Percentiles rank a stretch among this genome's conserved stretches.
phyloP scores from a whole-genome alignment of 1,140 invertebrate genomes.

The Drosophila nasuta region DNA sequence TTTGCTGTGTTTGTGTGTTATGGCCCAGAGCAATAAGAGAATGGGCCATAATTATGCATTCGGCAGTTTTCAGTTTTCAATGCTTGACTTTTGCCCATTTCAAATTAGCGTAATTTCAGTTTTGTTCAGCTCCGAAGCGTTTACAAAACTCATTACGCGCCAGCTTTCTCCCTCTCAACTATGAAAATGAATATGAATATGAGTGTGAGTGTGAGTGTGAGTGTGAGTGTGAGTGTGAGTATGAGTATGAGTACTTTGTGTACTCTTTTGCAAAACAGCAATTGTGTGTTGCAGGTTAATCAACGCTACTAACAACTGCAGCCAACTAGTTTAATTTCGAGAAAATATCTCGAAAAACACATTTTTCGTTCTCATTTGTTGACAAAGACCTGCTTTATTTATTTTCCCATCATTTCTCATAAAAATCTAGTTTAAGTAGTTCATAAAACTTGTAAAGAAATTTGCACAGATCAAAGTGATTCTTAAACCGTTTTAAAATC shows the following conservation, averaged over 20 bases:
- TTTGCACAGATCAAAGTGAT: not conserved
- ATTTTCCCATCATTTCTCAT: not conserved
- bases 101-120: slow-evolving; percentile 59
- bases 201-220: too few species aligned
- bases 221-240: too few species aligned
- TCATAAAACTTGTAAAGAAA: not conserved
- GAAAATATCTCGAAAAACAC: not conserved
- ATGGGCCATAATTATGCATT: slow-evolving; percentile 54
- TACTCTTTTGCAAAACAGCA: slow-evolving; percentile 16
- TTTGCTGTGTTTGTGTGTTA: not conserved
- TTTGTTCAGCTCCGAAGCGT: slow-evolving; percentile 37
- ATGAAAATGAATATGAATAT: not conserved
- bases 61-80: not conserved
- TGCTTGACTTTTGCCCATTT: slow-evolving; percentile 13
- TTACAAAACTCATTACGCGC: slow-evolving; percentile 31
- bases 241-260: not conserved
- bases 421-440: not conserved
- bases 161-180: slow-evolving; percentile 52
- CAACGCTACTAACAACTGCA: slow-evolving; percentile 20
- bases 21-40: slow-evolving; percentile 23
- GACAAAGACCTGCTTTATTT: slow-evolving; percentile 9
- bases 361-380: slow-evolving; percentile 9
- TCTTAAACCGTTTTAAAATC: not conserved
- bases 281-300: slow-evolving; percentile 5
- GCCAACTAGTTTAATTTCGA: slow-evolving; percentile 19